Base-by-base conservation (phyloP, 2,888 invertebrate genomes). In the Nasonia oneida region DNA sequence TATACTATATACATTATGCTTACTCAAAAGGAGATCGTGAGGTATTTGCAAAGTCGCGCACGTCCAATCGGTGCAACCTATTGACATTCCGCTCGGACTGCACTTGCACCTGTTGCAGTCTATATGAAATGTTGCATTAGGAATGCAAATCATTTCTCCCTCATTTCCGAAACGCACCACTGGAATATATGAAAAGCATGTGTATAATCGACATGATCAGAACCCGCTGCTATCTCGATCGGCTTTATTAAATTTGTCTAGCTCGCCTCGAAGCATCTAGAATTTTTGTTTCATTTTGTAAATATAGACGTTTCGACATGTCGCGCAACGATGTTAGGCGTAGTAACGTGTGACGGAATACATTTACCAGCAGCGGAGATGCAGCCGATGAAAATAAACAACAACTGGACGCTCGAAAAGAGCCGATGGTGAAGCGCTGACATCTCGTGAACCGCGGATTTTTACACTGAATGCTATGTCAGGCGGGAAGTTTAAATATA, bases 101-200 rank as follows among this genome's bases (percentile, higher is more conserved):
- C 84, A 85, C 61, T 57, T 87, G 67, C 85, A 85, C 77, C 83
- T 87, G 83, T 87, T 87, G 83, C 83, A 83, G 74, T 85, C 85
- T 64, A 83, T 81, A 74, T 85, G 85, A 83, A 87, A 85, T 81
- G 84, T 84, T 50, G 85, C 85, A 67, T 87, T 83, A 75, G 85
- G 83, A 47, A 87, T 83, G 74, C 85, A 87, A 83, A 83, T 82
- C 74, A 83, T 83, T 57, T 73, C 57, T 0, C 18, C 53, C 39
- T 57, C 37, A n/a, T 81, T 70, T 83, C 73, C 77, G 15, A 64
- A n/a, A 74, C 70, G 67, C n/a, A 80, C 53, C 64, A 18, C 85
- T 85, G 61, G 61, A 79, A 82, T 42, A 42, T 42, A 42, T 61
- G 14, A 64, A 78, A 64, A 81, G 39, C 15, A 37, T 8, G 23